Base-by-base conservation (phyloP, 2,797 vertebrate species). In the Triplophysa yarkandensis region DNA sequence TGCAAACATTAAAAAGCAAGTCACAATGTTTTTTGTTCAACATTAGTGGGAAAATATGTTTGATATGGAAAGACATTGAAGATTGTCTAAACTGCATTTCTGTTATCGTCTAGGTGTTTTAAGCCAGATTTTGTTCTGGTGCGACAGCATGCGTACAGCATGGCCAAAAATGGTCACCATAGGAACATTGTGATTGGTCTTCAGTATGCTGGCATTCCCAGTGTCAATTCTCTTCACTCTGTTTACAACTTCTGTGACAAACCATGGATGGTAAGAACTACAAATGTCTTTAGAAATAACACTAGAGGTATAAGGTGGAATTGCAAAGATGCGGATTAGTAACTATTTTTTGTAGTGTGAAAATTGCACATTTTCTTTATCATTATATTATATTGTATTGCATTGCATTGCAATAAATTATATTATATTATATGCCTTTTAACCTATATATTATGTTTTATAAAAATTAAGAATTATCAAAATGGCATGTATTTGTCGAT, bases 181-280 rank as follows among this genome's bases (percentile, higher is more conserved):
- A 89, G 95, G 30, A 95, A 94, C 87, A 88, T 96, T 55, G 93
- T 97, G 78, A 96, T 97, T 6, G 95, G 95, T 11, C 83, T 97
- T 85, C 95, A 97, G 85, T 97, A 97, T 13, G 95, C 94, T 0
- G 94, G 95, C 2, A 87, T 97, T 64, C 93, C 93, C 48, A 93
- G 94, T 52, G 90, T 95, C 66, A 97, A 97, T 90, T 94, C 95
- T 50, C 80, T 97, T 81, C 95, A 95, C 86, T 95, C 95, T 3
- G 91, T 96, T 77, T 97, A 96, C 90, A 97, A 96, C 88, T 96
- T 97, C 88, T 97, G 95, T 80, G 94, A 96, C 90, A 97, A 97
- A 85, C 95, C 95, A 30, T 96, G 95, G 95, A 93, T 97, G 93
- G 95, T 95, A 85, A 91, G 94, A 88, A 70, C 58, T 25, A 21